Evolutionary conservation across 2,888 invertebrate genomes (phyloP).

Genomic region (Thymelicus acteon): DNA sequence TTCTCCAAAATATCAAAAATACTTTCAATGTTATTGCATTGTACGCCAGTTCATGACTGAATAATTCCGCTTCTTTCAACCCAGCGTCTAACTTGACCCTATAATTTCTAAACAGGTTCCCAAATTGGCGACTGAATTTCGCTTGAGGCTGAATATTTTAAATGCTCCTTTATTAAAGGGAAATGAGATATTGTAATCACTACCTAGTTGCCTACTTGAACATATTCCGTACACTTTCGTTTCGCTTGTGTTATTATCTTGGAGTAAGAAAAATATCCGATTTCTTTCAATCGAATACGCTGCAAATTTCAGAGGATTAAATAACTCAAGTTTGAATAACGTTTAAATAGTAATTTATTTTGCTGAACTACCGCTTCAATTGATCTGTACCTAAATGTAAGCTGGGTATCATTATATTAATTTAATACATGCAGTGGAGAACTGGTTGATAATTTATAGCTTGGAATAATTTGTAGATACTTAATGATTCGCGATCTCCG

Average conservation of each 20-base stretch:
- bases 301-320: neutral
- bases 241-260: constrained; percentile 35
- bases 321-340: neutral
- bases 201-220: constrained; percentile 58
- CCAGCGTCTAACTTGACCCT: constrained; percentile 71
- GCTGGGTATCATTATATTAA: neutral
- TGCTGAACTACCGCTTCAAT: neutral
- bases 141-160: constrained; percentile 73
- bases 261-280: constrained; percentile 5
- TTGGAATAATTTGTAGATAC: constrained; percentile 40
- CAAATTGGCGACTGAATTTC: constrained; percentile 78
- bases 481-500: constrained; percentile 9
- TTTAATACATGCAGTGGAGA: constrained; percentile 6
- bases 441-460: constrained; percentile 33
- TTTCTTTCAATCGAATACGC: neutral
- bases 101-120: constrained; percentile 84
- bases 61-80: constrained; percentile 47
- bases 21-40: constrained; percentile 7
- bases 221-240: constrained; percentile 36
- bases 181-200: constrained; percentile 80
- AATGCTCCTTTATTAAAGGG: constrained; percentile 74
- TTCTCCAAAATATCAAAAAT: neutral
- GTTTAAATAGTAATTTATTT: neutral
- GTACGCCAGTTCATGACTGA: constrained; percentile 26
- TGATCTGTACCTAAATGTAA: neutral